A percentile compares a stretch with the other conserved stretches of the same genome.
phyloP scores from a whole-genome alignment of 1,140 invertebrate species.

The Ceratina japonica region DNA sequence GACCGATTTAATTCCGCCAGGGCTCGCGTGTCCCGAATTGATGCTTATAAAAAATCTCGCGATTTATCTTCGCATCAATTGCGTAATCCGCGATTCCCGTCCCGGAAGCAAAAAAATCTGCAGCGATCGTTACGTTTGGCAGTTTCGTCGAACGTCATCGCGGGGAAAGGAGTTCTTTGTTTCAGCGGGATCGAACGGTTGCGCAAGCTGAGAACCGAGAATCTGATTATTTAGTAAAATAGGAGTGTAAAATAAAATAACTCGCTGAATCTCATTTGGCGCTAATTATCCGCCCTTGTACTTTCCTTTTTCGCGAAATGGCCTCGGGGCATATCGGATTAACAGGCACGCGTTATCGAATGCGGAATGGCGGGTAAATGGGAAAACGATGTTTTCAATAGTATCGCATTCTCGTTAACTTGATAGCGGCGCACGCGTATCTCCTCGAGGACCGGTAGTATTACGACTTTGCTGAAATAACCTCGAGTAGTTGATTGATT shows the following conservation, averaged over 20 bases:
- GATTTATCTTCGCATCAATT: constrained; percentile 21
- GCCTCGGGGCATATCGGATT: not conserved
- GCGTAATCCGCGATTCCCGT: not conserved
- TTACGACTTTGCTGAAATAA: not conserved
- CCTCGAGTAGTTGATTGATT: not conserved
- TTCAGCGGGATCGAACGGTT: no score
- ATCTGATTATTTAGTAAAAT: no score
- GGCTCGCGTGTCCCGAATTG: constrained; percentile 4
- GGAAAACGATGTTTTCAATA: constrained; percentile 1
- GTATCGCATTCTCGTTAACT: not conserved
- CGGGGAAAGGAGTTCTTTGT: no score
- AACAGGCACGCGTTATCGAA: not conserved
- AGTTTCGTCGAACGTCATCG: no score
- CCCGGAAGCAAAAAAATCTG: not conserved
- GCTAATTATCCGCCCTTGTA: not conserved
- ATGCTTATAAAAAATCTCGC: constrained; percentile 34
- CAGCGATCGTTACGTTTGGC: no score
- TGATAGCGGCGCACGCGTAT: not conserved
- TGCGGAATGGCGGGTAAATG: not conserved
- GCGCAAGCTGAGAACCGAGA: no score
- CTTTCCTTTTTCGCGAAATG: not conserved
- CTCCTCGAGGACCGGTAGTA: not conserved
- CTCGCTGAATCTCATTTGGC: not conserved
- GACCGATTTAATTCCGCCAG: constrained; percentile 17
- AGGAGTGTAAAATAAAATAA: not conserved